Percentiles rank a stretch among this genome's conserved stretches.
phyloP scores from a whole-genome alignment of 2,888 invertebrate species.

The Eremobia ochroleuca region DNA sequence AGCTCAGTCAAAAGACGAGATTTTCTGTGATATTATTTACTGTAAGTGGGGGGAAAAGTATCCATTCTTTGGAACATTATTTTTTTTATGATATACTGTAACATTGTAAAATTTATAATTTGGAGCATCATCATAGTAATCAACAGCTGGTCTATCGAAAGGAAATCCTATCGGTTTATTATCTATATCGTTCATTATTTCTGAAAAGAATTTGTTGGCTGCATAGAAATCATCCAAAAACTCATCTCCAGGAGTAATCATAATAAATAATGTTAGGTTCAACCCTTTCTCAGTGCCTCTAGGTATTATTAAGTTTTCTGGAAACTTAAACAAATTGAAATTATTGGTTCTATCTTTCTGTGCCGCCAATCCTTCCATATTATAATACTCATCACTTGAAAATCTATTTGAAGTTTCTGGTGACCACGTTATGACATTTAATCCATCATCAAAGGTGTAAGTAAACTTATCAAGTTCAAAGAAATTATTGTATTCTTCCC shows the following conservation, averaged over 20 bases:
- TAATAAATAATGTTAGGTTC: constrained; percentile 83
- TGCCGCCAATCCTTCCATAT: constrained; percentile 68
- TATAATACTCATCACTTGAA: constrained; percentile 78
- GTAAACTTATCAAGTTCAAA: constrained; percentile 82
- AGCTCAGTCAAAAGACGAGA: background rate
- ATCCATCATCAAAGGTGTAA: constrained; percentile 76
- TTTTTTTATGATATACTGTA: constrained; percentile 79
- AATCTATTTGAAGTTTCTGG: constrained; percentile 75
- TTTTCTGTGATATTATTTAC: constrained; percentile 58
- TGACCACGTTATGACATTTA: constrained; percentile 79
- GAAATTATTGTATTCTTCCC: constrained; percentile 77
- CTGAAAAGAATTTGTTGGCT: constrained; percentile 71
- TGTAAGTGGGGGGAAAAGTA: constrained; percentile 80
- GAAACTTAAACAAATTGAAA: constrained; percentile 83
- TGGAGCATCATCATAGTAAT: constrained; percentile 69
- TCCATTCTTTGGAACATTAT: constrained; percentile 68
- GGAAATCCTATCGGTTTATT: constrained; percentile 85
- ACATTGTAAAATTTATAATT: constrained; percentile 86
- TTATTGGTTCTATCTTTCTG: constrained; percentile 66
- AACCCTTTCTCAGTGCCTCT: constrained; percentile 81
- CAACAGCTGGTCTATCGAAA: constrained; percentile 80
- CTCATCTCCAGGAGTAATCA: constrained; percentile 76
- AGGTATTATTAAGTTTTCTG: constrained; percentile 83
- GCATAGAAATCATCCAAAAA: constrained; percentile 64
- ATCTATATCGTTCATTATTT: constrained; percentile 74